Conservation (phyloP, 2,113 vertebrate genomes). For the Ceuthmochares aereus region DNA sequence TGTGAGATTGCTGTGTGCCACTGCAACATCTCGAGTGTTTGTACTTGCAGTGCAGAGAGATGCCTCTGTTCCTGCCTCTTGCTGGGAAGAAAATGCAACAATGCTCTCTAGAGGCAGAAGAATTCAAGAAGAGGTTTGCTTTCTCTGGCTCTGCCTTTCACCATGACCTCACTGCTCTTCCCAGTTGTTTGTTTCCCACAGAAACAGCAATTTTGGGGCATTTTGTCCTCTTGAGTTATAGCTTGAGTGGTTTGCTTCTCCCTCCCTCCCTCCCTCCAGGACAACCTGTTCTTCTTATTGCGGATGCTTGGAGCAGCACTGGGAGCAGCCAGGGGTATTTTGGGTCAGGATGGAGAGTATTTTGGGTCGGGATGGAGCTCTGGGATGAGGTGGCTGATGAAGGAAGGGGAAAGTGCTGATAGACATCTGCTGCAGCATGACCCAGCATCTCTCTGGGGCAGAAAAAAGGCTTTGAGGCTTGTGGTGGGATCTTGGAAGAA, state of each 20-base stretch:
- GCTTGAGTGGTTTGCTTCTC: background rate
- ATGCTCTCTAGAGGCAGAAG: slow-evolving; percentile 71
- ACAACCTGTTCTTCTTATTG: background rate
- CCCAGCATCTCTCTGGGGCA: fast-evolving
- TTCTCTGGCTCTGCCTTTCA: background rate
- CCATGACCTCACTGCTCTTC: background rate
- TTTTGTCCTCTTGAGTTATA: background rate
- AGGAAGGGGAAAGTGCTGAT: background rate
- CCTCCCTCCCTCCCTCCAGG: background rate
- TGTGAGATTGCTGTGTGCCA: background rate
- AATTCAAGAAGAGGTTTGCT: slow-evolving; percentile 3
- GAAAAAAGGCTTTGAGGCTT: background rate
- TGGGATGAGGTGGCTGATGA: background rate
- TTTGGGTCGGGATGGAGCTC: background rate
- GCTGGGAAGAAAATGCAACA: slow-evolving; percentile 65
- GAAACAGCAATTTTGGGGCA: background rate
- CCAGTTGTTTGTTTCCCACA: background rate
- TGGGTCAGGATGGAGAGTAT: background rate
- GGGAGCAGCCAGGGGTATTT: background rate
- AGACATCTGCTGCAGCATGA: background rate
- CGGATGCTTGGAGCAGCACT: fast-evolving
- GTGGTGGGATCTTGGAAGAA: background rate
- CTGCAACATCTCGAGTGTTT: background rate
- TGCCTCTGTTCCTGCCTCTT: background rate
- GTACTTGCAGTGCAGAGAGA: background rate